A percentile compares a stretch with the other conserved stretches of the same genome.
Conservation (phyloP, 2,888 invertebrate species). For the Tolmerus cingulatus region DNA sequence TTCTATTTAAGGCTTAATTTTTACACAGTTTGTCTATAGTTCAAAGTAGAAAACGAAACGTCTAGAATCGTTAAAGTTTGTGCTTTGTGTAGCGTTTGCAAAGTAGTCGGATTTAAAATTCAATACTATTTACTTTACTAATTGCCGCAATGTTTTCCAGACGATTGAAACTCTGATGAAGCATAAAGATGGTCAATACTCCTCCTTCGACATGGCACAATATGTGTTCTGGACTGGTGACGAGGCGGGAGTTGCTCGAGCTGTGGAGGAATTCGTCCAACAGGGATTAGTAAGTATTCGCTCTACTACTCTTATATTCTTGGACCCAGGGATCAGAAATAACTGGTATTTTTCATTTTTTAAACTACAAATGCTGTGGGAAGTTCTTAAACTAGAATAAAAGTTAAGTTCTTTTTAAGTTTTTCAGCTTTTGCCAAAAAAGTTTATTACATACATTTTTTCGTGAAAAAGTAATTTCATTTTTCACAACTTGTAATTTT, state of each 20-base stretch:
- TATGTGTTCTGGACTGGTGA: slow-evolving; percentile 86
- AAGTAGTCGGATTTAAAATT: not conserved
- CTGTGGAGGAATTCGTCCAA: slow-evolving; percentile 79
- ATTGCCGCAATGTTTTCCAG: slow-evolving; percentile 60
- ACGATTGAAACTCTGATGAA: slow-evolving; percentile 62
- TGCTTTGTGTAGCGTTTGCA: not conserved
- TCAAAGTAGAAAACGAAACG: not conserved
- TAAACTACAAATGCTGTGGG: too few relatives aligned
- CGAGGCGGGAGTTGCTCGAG: slow-evolving; percentile 77
- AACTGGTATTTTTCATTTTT: too few relatives aligned
- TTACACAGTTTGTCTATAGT: not conserved
- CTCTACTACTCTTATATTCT: not conserved
- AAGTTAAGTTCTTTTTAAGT: too few relatives aligned
- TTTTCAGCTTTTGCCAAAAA: not conserved
- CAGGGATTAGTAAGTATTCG: slow-evolving; percentile 73
- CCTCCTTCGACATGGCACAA: slow-evolving; percentile 81
- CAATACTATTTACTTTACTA: not conserved
- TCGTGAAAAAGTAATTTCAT: too few relatives aligned
- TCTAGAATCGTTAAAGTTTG: not conserved
- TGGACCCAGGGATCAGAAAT: too few relatives aligned
- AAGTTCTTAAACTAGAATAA: too few relatives aligned
- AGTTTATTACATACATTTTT: too few relatives aligned
- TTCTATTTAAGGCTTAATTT: slow-evolving; percentile 31
- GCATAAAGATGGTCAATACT: slow-evolving; percentile 73
- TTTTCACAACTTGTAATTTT: too few relatives aligned